These are phyloP conservation scores for Athene noctua DNA, from an alignment of 2,113 vertebrate genomes.

Conservation along the genomic window DNA sequence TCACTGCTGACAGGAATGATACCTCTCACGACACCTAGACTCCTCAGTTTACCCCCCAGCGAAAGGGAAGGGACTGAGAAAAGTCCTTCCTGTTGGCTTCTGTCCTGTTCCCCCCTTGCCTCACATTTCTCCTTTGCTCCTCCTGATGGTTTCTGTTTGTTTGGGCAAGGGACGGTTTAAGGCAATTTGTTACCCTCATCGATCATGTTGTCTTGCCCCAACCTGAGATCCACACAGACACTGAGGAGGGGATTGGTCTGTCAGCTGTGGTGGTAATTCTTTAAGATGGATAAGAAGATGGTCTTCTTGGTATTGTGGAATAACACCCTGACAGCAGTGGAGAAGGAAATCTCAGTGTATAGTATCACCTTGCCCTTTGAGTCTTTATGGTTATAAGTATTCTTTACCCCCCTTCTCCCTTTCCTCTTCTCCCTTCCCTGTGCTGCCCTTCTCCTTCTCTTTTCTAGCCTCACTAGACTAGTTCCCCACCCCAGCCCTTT, in stretches of 20 bases:
- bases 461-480: background rate
- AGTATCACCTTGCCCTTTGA: background rate
- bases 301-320: background rate
- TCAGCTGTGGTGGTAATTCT: background rate
- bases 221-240: background rate
- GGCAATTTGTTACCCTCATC: background rate
- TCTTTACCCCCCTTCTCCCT: background rate
- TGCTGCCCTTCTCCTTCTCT: background rate
- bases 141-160: background rate
- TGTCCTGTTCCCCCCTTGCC: background rate
- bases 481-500: background rate
- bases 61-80: background rate
- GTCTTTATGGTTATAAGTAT: background rate
- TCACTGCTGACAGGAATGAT: background rate
- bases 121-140: background rate
- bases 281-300: background rate
- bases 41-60: background rate
- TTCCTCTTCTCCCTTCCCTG: background rate
- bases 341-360: background rate
- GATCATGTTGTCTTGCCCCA: background rate
- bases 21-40: background rate
- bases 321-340: background rate
- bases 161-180: background rate
- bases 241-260: fast-evolving
- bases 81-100: background rate